These are phyloP conservation scores for Sceloporus undulatus DNA, from an alignment of 2,113 vertebrate genomes.

Conservation along the genomic window DNA sequence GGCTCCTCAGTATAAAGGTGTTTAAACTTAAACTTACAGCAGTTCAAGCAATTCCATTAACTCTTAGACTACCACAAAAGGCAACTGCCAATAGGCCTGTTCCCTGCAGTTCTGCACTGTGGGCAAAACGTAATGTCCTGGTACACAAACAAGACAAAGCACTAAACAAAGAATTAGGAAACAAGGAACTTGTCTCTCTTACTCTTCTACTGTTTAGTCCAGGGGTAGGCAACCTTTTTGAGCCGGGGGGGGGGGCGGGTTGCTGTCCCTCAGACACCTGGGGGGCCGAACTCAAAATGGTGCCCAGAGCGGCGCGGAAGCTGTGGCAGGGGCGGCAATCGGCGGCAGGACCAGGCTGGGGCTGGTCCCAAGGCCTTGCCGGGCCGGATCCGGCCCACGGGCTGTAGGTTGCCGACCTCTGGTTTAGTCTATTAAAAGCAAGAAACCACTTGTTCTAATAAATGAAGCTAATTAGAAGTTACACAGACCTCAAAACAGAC, in stretches of 20 bases:
- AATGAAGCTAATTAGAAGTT: not conserved
- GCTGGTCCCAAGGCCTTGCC: too few relatives aligned
- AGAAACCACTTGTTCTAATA: slow-evolving; percentile 15
- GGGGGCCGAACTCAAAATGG: too few relatives aligned
- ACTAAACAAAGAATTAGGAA: slow-evolving; percentile 22
- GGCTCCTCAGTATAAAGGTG: not conserved
- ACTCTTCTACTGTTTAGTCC: not conserved
- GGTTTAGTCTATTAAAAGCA: slow-evolving; percentile 17
- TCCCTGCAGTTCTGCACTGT: not conserved
- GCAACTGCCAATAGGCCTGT: not conserved
- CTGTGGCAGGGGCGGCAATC: too few relatives aligned
- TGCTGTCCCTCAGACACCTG: too few relatives aligned
- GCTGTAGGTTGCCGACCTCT: too few relatives aligned
- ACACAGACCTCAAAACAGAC: too few relatives aligned
- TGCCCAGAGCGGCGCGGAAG: too few relatives aligned
- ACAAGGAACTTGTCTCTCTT: slow-evolving; percentile 16
- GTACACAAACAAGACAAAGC: not conserved
- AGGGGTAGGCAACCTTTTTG: too few relatives aligned
- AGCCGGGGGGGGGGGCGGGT: too few relatives aligned
- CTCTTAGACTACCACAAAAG: not conserved
- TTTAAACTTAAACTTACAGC: not conserved
- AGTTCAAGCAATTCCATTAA: slow-evolving; percentile 6
- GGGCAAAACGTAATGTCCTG: not conserved
- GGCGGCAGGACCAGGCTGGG: too few relatives aligned
- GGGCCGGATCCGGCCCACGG: too few relatives aligned